A percentile compares a stretch with the other conserved stretches of the same genome.
phyloP scores from a whole-genome alignment of 1,140 invertebrate genomes.

The Leguminivora glycinivorella region DNA sequence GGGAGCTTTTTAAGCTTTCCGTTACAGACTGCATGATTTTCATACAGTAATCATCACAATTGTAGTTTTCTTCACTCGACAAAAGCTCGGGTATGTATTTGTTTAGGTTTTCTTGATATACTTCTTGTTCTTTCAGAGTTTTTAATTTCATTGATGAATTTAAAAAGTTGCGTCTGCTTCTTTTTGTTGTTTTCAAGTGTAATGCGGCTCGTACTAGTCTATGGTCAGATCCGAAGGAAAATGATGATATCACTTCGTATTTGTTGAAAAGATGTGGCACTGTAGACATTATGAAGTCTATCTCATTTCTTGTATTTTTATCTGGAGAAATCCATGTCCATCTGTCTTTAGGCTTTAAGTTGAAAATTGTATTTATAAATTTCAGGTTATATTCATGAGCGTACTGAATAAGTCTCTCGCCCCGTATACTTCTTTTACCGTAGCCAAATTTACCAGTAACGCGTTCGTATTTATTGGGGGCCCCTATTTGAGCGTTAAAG shows the following conservation, averaged over 20 bases:
- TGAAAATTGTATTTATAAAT: no score
- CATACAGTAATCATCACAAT: constrained; percentile 38
- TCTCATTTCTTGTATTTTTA: constrained; percentile 49
- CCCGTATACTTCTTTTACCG: no score
- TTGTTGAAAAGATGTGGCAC: constrained; percentile 37
- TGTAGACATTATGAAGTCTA: constrained; percentile 49
- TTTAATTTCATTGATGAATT: constrained; percentile 35
- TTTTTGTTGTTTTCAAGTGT: constrained; percentile 36
- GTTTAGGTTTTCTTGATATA: constrained; percentile 39
- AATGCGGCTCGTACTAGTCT: constrained; percentile 44
- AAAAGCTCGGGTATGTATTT: no score
- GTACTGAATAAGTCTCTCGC: no score
- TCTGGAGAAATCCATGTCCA: no score
- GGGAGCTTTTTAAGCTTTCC: constrained; percentile 37
- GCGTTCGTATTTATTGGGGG: no score
- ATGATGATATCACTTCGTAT: constrained; percentile 40
- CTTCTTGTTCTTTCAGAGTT: constrained; percentile 39
- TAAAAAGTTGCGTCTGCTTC: constrained; percentile 40
- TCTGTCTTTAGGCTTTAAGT: no score
- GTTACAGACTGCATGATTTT: constrained; percentile 36
- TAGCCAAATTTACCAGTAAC: no score
- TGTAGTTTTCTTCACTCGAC: no score
- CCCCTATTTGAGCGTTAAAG: no score
- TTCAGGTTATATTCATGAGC: no score
- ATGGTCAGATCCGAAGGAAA: constrained; percentile 43